Conservation (phyloP, 2,888 invertebrate genomes). For the Dorcus hopei region DNA sequence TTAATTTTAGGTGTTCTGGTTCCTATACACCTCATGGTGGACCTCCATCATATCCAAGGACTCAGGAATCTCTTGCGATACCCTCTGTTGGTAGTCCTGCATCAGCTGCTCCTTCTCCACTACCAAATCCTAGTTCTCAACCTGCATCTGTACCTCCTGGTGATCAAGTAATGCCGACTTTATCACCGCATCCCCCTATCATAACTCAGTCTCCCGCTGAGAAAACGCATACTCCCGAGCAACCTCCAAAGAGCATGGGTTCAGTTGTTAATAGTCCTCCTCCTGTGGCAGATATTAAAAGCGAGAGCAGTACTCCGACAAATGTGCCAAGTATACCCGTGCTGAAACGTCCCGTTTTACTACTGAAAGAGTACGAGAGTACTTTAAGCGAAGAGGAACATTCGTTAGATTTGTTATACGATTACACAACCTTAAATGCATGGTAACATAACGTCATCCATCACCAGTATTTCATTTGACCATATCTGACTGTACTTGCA, state of each 20-base stretch:
- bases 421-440: slow-evolving; percentile 79
- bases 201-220: slow-evolving; percentile 39
- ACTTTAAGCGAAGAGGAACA: slow-evolving; percentile 78
- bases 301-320: slow-evolving; percentile 28
- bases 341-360: slow-evolving; percentile 74
- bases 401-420: slow-evolving; percentile 79
- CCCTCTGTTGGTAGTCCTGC: slow-evolving; percentile 55
- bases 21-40: slow-evolving; percentile 61
- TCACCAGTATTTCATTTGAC: background rate
- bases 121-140: slow-evolving; percentile 69
- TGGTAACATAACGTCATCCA: slow-evolving; percentile 60
- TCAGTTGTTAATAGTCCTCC: slow-evolving; percentile 34
- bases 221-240: slow-evolving; percentile 30
- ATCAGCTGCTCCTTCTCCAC: slow-evolving; percentile 59
- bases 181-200: slow-evolving; percentile 66
- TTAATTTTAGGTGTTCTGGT: slow-evolving; percentile 41
- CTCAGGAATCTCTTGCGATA: slow-evolving; percentile 55
- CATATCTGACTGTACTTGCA: slow-evolving; percentile 32
- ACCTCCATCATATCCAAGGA: slow-evolving; percentile 65
- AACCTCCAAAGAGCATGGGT: slow-evolving; percentile 33
- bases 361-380: slow-evolving; percentile 73
- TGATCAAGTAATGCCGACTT: slow-evolving; percentile 65
- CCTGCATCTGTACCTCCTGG: slow-evolving; percentile 65
- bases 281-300: slow-evolving; percentile 34
- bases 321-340: slow-evolving; percentile 22